phyloP scores from a whole-genome alignment of 2,797 vertebrate species.

The Melanotaenia nigrans region DNA sequence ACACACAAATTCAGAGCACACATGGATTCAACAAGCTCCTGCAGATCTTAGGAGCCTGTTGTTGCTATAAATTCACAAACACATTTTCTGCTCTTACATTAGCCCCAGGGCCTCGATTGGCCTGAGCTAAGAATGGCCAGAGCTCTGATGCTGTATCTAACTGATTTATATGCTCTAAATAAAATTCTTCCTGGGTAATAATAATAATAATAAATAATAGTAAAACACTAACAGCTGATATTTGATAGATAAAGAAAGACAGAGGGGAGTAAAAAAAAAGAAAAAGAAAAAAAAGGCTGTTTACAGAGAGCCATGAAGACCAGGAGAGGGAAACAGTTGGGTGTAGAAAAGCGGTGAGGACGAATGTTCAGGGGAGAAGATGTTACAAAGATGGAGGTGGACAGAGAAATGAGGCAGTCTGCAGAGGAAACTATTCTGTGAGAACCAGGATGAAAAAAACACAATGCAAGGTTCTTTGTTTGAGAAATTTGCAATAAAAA shows the following conservation, averaged over 20 bases:
- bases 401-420: conserved; percentile 13
- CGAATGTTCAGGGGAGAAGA: conserved; percentile 11
- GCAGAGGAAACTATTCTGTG: conserved; percentile 32
- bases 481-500: conserved; percentile 40
- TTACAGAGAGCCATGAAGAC: conserved; percentile 7
- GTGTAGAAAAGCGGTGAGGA: conserved; percentile 9
- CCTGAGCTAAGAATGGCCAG: conserved; percentile 45
- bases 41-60: conserved; percentile 21
- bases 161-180: conserved; percentile 73
- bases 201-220: no score
- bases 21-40: conserved; percentile 40
- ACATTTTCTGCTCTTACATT: conserved; percentile 17
- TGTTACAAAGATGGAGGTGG: conserved; percentile 4
- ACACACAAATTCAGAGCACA: conserved; percentile 25
- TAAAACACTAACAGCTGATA: no score
- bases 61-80: conserved; percentile 7
- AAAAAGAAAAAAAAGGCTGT: conserved; percentile 22
- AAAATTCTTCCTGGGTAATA: conserved; percentile 53
- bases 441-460: conserved; percentile 36
- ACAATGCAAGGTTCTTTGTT: conserved; percentile 18
- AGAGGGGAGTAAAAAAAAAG: conserved; percentile 10
- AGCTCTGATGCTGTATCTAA: conserved; percentile 65
- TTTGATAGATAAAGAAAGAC: no score
- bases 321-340: conserved; percentile 13
- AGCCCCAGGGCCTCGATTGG: conserved; percentile 42